Evolutionary conservation across 2,113 vertebrate genomes (phyloP).

Genomic region (Takifugu bimaculatus): DNA sequence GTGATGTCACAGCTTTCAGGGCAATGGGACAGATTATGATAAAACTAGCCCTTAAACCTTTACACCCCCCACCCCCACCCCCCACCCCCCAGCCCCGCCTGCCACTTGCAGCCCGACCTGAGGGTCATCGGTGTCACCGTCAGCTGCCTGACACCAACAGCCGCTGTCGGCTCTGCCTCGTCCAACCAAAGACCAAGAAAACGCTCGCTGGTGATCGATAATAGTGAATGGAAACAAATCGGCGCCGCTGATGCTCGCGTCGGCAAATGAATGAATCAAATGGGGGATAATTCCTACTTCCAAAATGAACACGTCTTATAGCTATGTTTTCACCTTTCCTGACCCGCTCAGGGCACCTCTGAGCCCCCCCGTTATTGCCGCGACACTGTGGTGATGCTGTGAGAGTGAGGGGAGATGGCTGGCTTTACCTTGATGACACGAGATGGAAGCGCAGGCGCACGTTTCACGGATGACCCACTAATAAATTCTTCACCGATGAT

Average conservation of each 20-base stretch:
- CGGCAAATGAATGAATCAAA: slow-evolving; percentile 69
- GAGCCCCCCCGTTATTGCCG: slow-evolving; percentile 22
- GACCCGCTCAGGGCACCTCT: slow-evolving; percentile 26
- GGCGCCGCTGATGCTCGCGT: too few species aligned
- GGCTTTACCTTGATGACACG: too few species aligned
- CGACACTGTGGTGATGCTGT: background rate
- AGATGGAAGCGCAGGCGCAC: too few species aligned
- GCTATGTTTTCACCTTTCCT: slow-evolving; percentile 13
- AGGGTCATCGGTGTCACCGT: slow-evolving; percentile 51
- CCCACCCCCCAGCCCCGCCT: slow-evolving; percentile 22
- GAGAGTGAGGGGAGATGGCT: too few species aligned
- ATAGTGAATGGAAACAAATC: too few species aligned
- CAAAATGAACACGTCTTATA: slow-evolving; percentile 29
- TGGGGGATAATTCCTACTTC: slow-evolving; percentile 57
- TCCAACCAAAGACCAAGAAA: slow-evolving; percentile 12
- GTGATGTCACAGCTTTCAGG: background rate
- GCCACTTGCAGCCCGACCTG: slow-evolving; percentile 52
- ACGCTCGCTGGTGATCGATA: background rate
- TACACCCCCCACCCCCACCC: slow-evolving; percentile 31
- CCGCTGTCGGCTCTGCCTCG: slow-evolving; percentile 2
- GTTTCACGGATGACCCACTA: too few species aligned
- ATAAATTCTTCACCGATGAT: too few species aligned
- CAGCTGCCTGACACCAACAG: slow-evolving; percentile 47
- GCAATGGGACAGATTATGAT: slow-evolving; percentile 14
- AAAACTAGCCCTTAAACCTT: slow-evolving; percentile 62